phyloP scores from a whole-genome alignment of 2,888 invertebrate genomes.

The Altica lythri region DNA sequence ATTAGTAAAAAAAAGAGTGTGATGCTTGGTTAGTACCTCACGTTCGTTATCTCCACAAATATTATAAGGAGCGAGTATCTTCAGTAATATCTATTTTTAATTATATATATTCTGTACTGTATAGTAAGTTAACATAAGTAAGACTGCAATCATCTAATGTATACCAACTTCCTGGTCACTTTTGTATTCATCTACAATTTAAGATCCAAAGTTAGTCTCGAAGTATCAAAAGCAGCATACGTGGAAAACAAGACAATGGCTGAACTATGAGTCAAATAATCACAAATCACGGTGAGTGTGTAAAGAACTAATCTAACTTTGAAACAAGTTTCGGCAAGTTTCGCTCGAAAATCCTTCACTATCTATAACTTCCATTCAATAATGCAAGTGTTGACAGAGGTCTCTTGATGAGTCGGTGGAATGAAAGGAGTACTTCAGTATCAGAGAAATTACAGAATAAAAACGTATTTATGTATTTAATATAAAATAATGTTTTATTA shows the following conservation, averaged over 20 bases:
- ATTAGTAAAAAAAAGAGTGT: no score
- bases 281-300: constrained; percentile 35
- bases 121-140: no score
- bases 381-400: constrained; percentile 35
- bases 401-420: background rate
- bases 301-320: constrained; percentile 43
- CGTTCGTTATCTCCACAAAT: no score
- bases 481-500: background rate
- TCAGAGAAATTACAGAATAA: no score
- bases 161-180: constrained; percentile 13
- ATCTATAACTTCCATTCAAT: constrained; percentile 35
- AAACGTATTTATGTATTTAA: no score
- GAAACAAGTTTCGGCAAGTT: constrained; percentile 40
- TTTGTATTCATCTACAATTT: constrained; percentile 6
- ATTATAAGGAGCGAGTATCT: no score
- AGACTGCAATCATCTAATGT: background rate
- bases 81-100: no score
- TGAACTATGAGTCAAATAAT: constrained; percentile 28
- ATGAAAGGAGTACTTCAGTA: constrained; percentile 8
- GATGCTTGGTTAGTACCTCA: no score
- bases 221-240: background rate
- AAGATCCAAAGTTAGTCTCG: constrained; percentile 4
- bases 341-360: constrained; percentile 25
- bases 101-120: no score
- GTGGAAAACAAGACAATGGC: constrained; percentile 11